phyloP scores from a whole-genome alignment of 2,113 vertebrate genomes.

The Pseudopodoces humilis region DNA sequence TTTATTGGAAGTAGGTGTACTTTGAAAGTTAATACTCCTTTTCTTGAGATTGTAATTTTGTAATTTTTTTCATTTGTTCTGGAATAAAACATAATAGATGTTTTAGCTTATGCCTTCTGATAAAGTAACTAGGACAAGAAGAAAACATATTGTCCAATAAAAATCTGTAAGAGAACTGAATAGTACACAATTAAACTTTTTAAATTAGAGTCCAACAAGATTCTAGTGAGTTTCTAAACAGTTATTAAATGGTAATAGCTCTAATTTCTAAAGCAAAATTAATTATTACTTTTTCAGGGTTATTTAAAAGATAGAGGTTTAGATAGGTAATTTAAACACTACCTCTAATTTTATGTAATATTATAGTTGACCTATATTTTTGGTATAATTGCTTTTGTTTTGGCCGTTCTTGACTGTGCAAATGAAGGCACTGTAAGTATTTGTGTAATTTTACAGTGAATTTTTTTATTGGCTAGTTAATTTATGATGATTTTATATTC shows the following conservation, averaged over 20 bases:
- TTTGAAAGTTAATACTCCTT: neutral
- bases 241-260: neutral
- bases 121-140: neutral
- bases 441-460: neutral
- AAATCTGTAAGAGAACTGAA: neutral
- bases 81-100: neutral
- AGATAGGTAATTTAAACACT: neutral
- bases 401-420: neutral
- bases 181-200: neutral
- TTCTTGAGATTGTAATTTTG: neutral
- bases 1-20: neutral
- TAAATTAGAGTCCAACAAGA: neutral
- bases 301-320: neutral
- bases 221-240: neutral
- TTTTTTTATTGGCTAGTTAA: neutral
- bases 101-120: neutral
- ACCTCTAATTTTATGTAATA: neutral
- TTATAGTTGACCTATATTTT: neutral
- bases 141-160: neutral
- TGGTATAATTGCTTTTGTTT: neutral
- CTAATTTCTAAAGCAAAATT: neutral
- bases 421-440: neutral
- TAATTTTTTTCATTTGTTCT: neutral
- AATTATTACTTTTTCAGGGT: neutral
- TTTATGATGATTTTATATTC: neutral